Base-by-base conservation (phyloP, 1,140 invertebrate genomes). In the Eubasilissa regina region DNA sequence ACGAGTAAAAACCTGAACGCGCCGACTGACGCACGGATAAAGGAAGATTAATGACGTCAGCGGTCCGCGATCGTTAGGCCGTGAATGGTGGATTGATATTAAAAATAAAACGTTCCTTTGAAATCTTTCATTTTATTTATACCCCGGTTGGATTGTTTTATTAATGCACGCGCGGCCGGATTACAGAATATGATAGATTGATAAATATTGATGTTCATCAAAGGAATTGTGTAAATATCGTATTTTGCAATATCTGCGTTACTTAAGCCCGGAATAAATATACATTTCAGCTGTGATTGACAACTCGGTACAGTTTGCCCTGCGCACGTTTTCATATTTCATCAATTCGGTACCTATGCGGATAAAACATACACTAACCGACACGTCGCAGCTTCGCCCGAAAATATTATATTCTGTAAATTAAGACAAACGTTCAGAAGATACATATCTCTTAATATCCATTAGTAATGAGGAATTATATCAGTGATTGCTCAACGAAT, bases 11-110 rank as follows among this genome's bases (percentile, higher is more conserved):
- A 75, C 43, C 66, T 60, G 64, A 56, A 80, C 25, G 48, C 62
- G 64, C 74, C 77, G 76, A 82, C 48, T 82, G 81, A 82, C 81
- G 55, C 53, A 35, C 56, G 19, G 75, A 82, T 82, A 82, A 82
- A 82, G 81, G 55, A 82, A 80, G 81, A 82, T 82, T 82, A 80
- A 82, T 82, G 81, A 80, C 78, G 68, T 44, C 47, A 58, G 47
- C 74, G 44, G 56, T 60, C n/a, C 56, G 60, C 53, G 55, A 80
- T 82, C 78, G 72, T 82, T 78, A 78, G 53, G 9, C 51, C 19
- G 47, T 70, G 66, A 74, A 55, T 55, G 48, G 25, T 55, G 70
- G 51, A 74, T 56, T 73, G 70, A 73, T 74, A 74, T 74, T 74
- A 17, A 74, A 74, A 68, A 44, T 68, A 68, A 74, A 74, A 35